Conservation (phyloP, 2,888 invertebrate genomes). For the Macrophya annulata region DNA sequence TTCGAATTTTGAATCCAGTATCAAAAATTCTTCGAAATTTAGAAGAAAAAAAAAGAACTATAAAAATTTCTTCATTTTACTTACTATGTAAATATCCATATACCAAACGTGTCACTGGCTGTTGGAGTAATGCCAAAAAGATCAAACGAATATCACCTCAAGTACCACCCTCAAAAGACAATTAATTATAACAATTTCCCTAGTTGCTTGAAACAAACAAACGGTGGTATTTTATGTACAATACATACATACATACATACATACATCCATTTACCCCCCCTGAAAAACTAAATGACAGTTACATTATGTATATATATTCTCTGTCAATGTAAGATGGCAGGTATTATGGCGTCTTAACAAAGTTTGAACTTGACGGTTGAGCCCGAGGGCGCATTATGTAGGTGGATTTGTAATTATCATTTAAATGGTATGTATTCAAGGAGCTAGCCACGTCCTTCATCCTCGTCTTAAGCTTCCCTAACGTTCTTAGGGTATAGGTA, state of each 20-base stretch:
- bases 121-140: background rate
- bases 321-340: background rate
- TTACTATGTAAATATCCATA: too few relatives aligned
- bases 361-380: conserved; percentile 40
- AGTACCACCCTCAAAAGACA: background rate
- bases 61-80: too few relatives aligned
- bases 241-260: too few relatives aligned
- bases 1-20: too few relatives aligned
- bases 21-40: too few relatives aligned
- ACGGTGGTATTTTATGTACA: background rate
- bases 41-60: too few relatives aligned
- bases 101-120: background rate
- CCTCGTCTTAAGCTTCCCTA: conserved; percentile 56
- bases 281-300: background rate
- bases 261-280: background rate
- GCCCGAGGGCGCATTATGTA: background rate
- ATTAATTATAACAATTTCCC: background rate
- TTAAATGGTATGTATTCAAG: conserved; percentile 56
- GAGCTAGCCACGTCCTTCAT: conserved; percentile 46
- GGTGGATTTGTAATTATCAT: conserved; percentile 59
- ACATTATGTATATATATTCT: background rate
- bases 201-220: background rate
- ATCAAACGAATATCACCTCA: background rate
- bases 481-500: too few relatives aligned
- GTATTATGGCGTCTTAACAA: conserved; percentile 21